phyloP scores from a whole-genome alignment of 1,140 invertebrate species.

The Charaxes varanes region DNA sequence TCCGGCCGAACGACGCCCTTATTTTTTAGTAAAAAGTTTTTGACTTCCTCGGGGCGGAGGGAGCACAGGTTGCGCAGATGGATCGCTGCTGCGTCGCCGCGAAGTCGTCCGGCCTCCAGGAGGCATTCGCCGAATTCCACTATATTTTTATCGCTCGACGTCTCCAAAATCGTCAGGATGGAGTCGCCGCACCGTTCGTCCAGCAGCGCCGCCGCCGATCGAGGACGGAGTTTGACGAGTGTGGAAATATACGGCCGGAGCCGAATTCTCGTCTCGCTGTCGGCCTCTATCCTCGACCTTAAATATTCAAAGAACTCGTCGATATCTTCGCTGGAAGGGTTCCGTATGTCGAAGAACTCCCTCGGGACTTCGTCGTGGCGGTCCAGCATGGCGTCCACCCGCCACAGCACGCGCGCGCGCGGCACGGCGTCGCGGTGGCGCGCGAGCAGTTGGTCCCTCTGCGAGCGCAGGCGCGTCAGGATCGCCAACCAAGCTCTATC shows the following conservation, averaged over 20 bases:
- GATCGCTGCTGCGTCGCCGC: constrained; percentile 41
- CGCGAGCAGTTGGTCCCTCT: constrained; percentile 21
- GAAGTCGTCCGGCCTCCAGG: constrained; percentile 40
- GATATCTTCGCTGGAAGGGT: constrained; percentile 39
- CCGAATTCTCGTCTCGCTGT: constrained; percentile 24
- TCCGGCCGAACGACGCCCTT: constrained; percentile 52
- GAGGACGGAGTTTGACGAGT: constrained; percentile 40
- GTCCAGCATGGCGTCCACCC: constrained; percentile 30
- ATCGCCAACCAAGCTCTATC: constrained; percentile 44
- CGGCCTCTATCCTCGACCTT: constrained; percentile 33
- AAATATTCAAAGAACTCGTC: constrained; percentile 66
- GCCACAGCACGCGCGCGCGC: constrained; percentile 45
- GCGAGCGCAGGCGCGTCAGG: constrained; percentile 24
- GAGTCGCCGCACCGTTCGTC: constrained; percentile 34
- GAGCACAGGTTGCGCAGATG: constrained; percentile 49
- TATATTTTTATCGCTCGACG: constrained; percentile 23
- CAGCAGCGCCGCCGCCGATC: constrained; percentile 42
- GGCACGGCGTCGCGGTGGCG: constrained; percentile 22
- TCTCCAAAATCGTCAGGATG: constrained; percentile 26
- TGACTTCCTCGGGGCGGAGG: constrained; percentile 32
- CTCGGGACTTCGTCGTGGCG: constrained; percentile 36
- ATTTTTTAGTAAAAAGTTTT: constrained; percentile 41
- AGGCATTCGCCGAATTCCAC: constrained; percentile 50
- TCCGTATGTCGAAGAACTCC: constrained; percentile 49
- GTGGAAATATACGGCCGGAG: constrained; percentile 29